A percentile compares a stretch with the other conserved stretches of the same genome.
phyloP scores from a whole-genome alignment of 2,113 vertebrate species.

The Melanerpes formicivorus region DNA sequence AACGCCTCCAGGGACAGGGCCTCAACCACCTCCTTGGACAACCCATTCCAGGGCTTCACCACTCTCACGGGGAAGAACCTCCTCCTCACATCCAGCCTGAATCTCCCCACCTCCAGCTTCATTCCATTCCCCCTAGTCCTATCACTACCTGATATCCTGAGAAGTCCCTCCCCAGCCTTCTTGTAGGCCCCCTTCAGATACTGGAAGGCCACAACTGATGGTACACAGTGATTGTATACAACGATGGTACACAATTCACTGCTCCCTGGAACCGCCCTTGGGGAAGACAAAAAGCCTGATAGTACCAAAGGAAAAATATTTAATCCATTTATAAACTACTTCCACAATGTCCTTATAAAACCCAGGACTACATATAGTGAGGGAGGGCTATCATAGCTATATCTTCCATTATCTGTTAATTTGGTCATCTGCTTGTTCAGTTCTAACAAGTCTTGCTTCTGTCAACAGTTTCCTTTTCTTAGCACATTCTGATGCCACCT shows the following conservation, averaged over 20 bases:
- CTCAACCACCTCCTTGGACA: too few relatives aligned
- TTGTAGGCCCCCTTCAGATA: too few relatives aligned
- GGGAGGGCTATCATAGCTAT: not conserved
- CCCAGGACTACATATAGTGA: not conserved
- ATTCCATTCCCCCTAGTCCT: too few relatives aligned
- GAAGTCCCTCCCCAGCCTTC: too few relatives aligned
- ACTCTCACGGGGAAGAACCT: too few relatives aligned
- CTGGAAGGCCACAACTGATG: too few relatives aligned
- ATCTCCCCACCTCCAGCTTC: too few relatives aligned
- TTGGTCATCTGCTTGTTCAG: not conserved
- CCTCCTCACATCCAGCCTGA: too few relatives aligned
- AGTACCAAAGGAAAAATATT: not conserved
- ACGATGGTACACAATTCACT: accelerated
- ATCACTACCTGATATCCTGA: too few relatives aligned
- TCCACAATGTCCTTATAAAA: not conserved
- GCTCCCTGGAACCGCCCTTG: accelerated
- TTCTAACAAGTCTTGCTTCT: not conserved
- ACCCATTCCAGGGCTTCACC: too few relatives aligned
- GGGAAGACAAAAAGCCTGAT: not conserved
- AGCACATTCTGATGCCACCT: not conserved
- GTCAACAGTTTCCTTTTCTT: not conserved
- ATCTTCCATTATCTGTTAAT: not conserved
- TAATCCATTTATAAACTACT: not conserved
- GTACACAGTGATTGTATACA: too few relatives aligned
- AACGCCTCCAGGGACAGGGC: too few relatives aligned